Percentiles rank a stretch among this genome's conserved stretches.
These are phyloP conservation scores for Macaria notata DNA, from an alignment of 2,888 invertebrate genomes.

Conservation along the genomic window DNA sequence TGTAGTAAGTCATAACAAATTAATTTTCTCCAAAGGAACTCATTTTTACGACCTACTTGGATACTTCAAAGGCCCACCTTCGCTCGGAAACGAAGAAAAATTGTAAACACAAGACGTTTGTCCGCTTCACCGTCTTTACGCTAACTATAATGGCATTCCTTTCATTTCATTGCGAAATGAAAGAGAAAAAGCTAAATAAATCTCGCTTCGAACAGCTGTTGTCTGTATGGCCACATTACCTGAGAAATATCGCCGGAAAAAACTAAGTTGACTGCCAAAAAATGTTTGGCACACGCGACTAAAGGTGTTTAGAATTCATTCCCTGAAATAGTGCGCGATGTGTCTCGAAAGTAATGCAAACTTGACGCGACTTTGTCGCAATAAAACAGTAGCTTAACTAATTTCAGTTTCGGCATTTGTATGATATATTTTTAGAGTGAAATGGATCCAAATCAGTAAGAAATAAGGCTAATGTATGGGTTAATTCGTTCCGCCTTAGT, in stretches of 20 bases:
- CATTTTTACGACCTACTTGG: conserved; percentile 27
- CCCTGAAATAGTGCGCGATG: conserved; percentile 39
- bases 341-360: neutral
- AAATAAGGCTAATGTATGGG: neutral
- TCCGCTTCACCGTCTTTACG: conserved; percentile 26
- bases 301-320: conserved; percentile 50
- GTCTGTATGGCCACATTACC: conserved; percentile 54
- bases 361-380: conserved; percentile 3
- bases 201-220: conserved; percentile 47
- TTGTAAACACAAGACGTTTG: conserved; percentile 26
- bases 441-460: neutral
- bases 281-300: conserved; percentile 36
- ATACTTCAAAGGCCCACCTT: conserved; percentile 29
- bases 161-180: conserved; percentile 41
- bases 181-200: conserved; percentile 37
- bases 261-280: conserved; percentile 35
- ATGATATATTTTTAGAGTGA: neutral
- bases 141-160: conserved; percentile 45
- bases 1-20: conserved; percentile 31
- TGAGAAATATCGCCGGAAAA: conserved; percentile 52
- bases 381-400: neutral
- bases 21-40: conserved; percentile 22
- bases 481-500: conserved; percentile 14
- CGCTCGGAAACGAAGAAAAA: conserved; percentile 27
- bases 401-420: too few species aligned